Evolutionary conservation across 2,888 invertebrate genomes (phyloP).

Genomic region (Piscicola geometra): DNA sequence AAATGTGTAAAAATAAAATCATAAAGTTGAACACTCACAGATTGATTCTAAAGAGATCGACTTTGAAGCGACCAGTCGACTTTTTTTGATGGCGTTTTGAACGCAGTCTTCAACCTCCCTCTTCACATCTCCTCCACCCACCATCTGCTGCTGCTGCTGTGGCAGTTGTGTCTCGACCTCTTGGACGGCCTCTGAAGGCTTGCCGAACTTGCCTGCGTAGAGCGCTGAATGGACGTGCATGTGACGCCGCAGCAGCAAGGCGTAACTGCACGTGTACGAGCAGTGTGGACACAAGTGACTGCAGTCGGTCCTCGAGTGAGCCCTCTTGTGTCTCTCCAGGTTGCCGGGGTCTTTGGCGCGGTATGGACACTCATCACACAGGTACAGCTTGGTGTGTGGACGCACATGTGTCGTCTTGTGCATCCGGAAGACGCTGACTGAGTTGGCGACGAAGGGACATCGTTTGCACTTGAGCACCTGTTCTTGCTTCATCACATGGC

Average conservation of each 20-base stretch:
- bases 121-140: neutral
- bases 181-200: neutral
- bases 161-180: too few relatives aligned
- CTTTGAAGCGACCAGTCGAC: neutral
- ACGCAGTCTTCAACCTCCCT: neutral
- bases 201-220: neutral
- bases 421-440: neutral
- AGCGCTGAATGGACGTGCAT: neutral
- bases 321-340: neutral
- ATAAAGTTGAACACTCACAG: too few relatives aligned
- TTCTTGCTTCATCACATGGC: neutral
- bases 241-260: neutral
- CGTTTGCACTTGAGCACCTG: neutral
- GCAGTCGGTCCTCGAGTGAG: neutral
- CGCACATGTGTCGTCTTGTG: neutral
- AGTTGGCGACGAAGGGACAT: neutral
- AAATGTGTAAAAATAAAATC: neutral
- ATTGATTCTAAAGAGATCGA: too few relatives aligned
- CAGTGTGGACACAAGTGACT: neutral
- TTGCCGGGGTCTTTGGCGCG: neutral
- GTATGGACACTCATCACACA: neutral
- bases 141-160: neutral
- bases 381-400: neutral
- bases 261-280: neutral
- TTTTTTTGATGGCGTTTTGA: neutral